phyloP scores from a whole-genome alignment of 2,113 vertebrate genomes.

The Catharus bicknelli region DNA sequence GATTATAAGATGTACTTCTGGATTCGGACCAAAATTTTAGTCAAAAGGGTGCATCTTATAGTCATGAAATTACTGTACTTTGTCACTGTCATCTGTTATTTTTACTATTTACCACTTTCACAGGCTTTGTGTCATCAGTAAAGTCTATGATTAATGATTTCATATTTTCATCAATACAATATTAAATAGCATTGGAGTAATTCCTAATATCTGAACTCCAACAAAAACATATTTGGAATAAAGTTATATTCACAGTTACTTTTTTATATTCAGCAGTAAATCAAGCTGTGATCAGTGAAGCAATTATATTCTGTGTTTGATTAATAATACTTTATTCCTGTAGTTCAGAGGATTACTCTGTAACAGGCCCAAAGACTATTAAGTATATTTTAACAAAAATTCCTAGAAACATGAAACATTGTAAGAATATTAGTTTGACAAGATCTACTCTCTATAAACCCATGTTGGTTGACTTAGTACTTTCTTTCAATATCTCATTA shows the following conservation, averaged over 20 bases:
- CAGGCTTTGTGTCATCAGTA: neutral
- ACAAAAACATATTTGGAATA: neutral
- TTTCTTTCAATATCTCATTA: neutral
- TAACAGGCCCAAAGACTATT: neutral
- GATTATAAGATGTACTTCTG: no score
- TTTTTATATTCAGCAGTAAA: neutral
- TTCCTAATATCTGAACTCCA: neutral
- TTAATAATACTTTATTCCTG: neutral
- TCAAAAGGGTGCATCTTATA: no score
- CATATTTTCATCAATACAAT: neutral
- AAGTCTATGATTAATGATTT: neutral
- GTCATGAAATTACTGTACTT: neutral
- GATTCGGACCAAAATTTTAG: no score
- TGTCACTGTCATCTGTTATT: neutral
- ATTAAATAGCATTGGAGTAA: neutral
- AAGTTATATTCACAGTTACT: neutral
- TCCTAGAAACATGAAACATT: neutral
- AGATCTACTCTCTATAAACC: neutral
- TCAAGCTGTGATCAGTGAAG: neutral
- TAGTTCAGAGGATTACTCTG: neutral
- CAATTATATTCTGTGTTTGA: neutral
- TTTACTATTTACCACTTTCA: neutral
- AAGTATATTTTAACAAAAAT: neutral
- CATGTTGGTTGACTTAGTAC: neutral
- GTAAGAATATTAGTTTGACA: neutral